Evolutionary conservation across 2,888 invertebrate species (phyloP).

Genomic region (Drosophila antonietae): DNA sequence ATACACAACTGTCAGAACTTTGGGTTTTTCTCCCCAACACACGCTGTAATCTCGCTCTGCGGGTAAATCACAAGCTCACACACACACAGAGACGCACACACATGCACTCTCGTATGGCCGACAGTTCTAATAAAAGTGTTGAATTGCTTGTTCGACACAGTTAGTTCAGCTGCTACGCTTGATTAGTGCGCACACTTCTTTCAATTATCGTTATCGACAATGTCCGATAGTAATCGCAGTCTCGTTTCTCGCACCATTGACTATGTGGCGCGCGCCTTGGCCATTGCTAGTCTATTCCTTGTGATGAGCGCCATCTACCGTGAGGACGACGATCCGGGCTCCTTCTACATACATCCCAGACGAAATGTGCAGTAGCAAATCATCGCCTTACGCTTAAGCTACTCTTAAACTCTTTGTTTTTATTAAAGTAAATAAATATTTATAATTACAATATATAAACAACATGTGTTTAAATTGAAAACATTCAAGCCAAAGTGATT

Average conservation of each 20-base stretch:
- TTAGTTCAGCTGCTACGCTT: slow-evolving; percentile 36
- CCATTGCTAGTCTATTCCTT: slow-evolving; percentile 42
- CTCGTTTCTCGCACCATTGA: slow-evolving; percentile 19
- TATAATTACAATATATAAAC: not conserved
- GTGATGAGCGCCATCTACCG: slow-evolving; percentile 60
- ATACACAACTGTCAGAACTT: slow-evolving; percentile 24
- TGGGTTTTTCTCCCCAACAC: slow-evolving; percentile 39
- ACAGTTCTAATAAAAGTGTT: slow-evolving; percentile 43
- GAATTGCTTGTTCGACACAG: not conserved
- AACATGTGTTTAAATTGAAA: not conserved
- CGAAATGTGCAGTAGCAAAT: slow-evolving; percentile 44
- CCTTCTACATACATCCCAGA: slow-evolving; percentile 62
- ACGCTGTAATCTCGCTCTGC: slow-evolving; percentile 10
- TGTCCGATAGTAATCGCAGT: slow-evolving; percentile 31
- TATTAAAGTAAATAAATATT: slow-evolving; percentile 12
- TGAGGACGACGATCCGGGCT: slow-evolving; percentile 51
- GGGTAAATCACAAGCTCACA: slow-evolving; percentile 40
- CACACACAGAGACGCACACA: not conserved
- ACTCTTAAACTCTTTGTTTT: slow-evolving; percentile 5
- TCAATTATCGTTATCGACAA: slow-evolving; percentile 12
- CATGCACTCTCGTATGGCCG: not conserved
- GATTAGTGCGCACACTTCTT: slow-evolving; percentile 26
- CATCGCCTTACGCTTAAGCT: not conserved
- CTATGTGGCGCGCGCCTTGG: slow-evolving; percentile 30
- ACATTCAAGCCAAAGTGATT: not conserved